A percentile compares a stretch with the other conserved stretches of the same genome.
These are phyloP conservation scores for Sinella curviseta DNA, from an alignment of 1,140 invertebrate species.

Conservation along the genomic window DNA sequence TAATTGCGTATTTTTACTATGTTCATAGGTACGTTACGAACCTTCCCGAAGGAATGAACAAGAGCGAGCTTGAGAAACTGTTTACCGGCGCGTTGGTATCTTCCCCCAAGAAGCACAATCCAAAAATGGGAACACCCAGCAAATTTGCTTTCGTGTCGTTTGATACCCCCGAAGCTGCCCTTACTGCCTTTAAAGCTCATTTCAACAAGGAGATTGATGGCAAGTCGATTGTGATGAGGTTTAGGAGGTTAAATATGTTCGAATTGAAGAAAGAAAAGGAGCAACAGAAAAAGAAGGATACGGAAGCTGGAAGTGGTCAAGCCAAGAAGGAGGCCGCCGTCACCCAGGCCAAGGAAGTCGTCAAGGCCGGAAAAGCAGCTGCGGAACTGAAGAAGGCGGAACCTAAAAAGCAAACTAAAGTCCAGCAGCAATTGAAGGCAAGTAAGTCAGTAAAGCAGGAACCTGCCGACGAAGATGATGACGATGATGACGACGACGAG, in stretches of 20 bases:
- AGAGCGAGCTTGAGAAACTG: background rate
- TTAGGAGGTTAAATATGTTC: constrained; percentile 19
- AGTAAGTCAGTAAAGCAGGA: background rate
- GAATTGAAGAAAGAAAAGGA: constrained; percentile 21
- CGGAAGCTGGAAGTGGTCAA: background rate
- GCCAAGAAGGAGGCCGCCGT: background rate
- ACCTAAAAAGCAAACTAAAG: background rate
- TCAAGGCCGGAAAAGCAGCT: background rate
- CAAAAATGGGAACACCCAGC: constrained; percentile 29
- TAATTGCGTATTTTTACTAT: background rate
- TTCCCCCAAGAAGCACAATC: constrained; percentile 37
- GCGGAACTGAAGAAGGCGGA: constrained; percentile 2
- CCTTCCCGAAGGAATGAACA: constrained; percentile 16
- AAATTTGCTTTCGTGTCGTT: constrained; percentile 41
- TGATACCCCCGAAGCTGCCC: constrained; percentile 31
- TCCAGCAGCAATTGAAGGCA: background rate
- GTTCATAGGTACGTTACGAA: constrained; percentile 33
- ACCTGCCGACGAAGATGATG: background rate
- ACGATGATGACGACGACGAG: constrained; percentile 29
- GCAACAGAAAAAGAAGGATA: background rate
- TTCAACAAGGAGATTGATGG: constrained; percentile 22
- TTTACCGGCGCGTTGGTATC: constrained; percentile 27
- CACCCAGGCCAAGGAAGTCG: background rate
- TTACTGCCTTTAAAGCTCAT: constrained; percentile 34
- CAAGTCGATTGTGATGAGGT: constrained; percentile 38